Evolutionary conservation across 1,140 invertebrate species (phyloP).

Genomic region (Acromyrmex heyeri): DNA sequence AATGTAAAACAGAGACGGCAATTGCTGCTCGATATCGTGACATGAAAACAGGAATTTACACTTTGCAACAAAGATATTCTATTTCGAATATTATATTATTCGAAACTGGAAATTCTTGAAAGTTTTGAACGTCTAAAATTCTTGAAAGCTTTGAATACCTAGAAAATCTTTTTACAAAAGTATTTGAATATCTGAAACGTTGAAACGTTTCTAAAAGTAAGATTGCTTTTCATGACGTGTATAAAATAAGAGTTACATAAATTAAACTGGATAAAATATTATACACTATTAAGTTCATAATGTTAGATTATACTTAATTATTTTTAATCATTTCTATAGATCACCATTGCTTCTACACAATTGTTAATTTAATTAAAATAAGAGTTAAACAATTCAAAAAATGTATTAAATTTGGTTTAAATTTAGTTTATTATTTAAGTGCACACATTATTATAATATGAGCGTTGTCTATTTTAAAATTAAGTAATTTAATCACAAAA

Average conservation of each 20-base stretch:
- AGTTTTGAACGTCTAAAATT: not conserved
- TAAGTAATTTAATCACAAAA: too few relatives aligned
- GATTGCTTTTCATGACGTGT: not conserved
- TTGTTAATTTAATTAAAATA: too few relatives aligned
- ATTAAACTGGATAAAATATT: not conserved
- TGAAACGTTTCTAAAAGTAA: constrained; percentile 7
- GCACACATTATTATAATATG: too few relatives aligned
- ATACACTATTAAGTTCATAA: too few relatives aligned
- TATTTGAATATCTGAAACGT: constrained; percentile 32
- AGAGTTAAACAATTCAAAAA: too few relatives aligned
- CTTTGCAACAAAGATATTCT: not conserved
- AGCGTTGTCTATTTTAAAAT: too few relatives aligned
- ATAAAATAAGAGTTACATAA: not conserved
- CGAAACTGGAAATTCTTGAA: not conserved
- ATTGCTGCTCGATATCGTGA: not conserved
- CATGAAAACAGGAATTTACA: not conserved
- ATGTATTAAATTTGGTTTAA: too few relatives aligned
- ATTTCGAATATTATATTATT: constrained; percentile 8
- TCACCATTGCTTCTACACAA: too few relatives aligned
- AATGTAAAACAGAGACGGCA: not conserved
- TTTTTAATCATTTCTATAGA: too few relatives aligned
- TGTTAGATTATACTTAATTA: too few relatives aligned
- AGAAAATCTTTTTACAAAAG: not conserved
- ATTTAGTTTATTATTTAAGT: too few relatives aligned
- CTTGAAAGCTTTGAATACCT: constrained; percentile 3